Percentiles rank a stretch among this genome's conserved stretches.
These are phyloP conservation scores for Micropoecilia bifurca DNA, from an alignment of 2,797 vertebrate species.

Conservation along the genomic window DNA sequence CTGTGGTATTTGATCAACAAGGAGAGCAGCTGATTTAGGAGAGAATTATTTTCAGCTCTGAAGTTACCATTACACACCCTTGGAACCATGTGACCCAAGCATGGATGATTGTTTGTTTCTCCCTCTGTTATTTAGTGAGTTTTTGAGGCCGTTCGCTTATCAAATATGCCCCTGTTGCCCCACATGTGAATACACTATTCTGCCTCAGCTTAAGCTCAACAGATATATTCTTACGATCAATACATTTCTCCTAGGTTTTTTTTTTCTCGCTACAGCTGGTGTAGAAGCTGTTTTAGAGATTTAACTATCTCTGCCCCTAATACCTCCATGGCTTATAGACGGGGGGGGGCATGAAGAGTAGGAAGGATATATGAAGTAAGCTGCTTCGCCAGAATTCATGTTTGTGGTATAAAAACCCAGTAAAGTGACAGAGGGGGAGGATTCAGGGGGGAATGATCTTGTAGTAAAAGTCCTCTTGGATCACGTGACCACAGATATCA, in stretches of 20 bases:
- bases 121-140: constrained; percentile 62
- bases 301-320: constrained; percentile 38
- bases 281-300: constrained; percentile 49
- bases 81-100: constrained; percentile 59
- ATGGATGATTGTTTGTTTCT: not conserved
- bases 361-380: constrained; percentile 48
- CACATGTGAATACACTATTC: not conserved
- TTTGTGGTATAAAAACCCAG: constrained; percentile 66
- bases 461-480: constrained; percentile 77
- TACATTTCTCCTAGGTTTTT: not conserved
- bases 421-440: constrained; percentile 63
- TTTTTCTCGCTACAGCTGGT: constrained; percentile 4
- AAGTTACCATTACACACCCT: constrained; percentile 47
- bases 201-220: not conserved
- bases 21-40: not conserved
- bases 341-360: constrained; percentile 37
- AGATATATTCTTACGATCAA: not conserved
- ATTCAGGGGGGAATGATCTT: constrained; percentile 62
- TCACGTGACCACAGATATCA: constrained; percentile 79
- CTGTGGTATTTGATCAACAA: not conserved
- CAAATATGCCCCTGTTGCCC: not conserved
- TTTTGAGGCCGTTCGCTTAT: constrained; percentile 1
- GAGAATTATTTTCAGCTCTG: not conserved
- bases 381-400: constrained; percentile 64
- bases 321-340: constrained; percentile 68